Conservation (phyloP, 2,113 vertebrate species). For the Crypturellus undulatus region DNA sequence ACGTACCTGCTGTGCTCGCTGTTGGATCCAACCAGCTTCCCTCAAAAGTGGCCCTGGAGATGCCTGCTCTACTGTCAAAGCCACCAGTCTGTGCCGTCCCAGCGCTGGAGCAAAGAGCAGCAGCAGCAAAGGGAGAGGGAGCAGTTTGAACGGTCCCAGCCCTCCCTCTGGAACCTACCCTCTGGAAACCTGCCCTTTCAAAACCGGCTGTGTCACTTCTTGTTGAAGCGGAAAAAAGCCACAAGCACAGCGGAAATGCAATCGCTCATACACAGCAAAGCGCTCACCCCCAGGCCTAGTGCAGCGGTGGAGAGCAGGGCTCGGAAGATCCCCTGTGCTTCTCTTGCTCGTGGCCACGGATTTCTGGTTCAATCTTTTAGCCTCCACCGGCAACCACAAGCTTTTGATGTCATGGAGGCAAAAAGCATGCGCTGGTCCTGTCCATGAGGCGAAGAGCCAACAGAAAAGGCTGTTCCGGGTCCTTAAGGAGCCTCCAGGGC, state of each 20-base stretch:
- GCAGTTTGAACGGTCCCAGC: too few relatives aligned
- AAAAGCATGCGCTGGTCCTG: neutral
- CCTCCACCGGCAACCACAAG: neutral
- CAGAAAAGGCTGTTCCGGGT: neutral
- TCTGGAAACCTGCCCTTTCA: neutral
- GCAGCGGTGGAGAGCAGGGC: neutral
- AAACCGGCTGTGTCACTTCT: neutral
- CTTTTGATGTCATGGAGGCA: neutral
- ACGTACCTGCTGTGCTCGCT: fast-evolving
- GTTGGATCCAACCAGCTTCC: neutral
- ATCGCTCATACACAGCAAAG: too few relatives aligned
- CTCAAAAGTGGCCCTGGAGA: neutral
- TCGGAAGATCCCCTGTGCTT: fast-evolving
- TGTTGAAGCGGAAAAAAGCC: neutral
- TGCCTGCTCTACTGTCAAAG: fast-evolving
- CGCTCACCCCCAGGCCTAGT: too few relatives aligned
- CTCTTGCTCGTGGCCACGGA: fast-evolving
- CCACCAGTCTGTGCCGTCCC: neutral
- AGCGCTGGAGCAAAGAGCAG: neutral
- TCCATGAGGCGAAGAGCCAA: neutral
- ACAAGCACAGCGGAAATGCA: fast-evolving
- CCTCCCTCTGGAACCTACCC: neutral
- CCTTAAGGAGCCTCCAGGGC: fast-evolving
- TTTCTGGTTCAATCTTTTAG: neutral
- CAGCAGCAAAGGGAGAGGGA: neutral